Evolutionary conservation across 2,888 invertebrate genomes (phyloP).

Genomic region (Anagyrus pseudococci): DNA sequence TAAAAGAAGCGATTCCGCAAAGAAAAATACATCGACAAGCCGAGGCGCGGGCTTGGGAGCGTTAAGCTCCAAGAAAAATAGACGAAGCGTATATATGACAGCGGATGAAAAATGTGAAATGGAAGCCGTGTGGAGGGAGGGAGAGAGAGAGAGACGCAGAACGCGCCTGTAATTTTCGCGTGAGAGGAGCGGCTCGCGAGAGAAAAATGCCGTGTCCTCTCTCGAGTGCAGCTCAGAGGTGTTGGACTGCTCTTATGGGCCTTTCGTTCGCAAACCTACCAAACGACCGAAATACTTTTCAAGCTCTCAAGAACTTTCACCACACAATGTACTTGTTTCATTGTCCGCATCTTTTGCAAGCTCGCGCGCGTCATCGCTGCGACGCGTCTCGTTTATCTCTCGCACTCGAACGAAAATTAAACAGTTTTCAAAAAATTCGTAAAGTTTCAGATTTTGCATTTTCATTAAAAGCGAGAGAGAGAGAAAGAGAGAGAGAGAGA

Average conservation of each 20-base stretch:
- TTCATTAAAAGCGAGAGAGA: no score
- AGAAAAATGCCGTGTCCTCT: constrained; percentile 24
- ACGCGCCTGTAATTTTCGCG: constrained; percentile 17
- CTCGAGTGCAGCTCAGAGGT: not conserved
- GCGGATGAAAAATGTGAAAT: constrained; percentile 28
- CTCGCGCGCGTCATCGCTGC: not conserved
- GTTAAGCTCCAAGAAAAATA: constrained; percentile 27
- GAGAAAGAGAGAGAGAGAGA: no score
- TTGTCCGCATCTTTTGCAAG: not conserved
- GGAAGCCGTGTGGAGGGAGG: not conserved
- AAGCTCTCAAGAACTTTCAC: no score
- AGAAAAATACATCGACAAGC: constrained; percentile 8
- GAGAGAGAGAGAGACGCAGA: not conserved
- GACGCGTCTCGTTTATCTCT: no score
- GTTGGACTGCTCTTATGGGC: no score
- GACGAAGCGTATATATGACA: constrained; percentile 32
- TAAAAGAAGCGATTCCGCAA: no score
- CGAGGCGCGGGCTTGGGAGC: not conserved
- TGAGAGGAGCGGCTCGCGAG: constrained; percentile 13
- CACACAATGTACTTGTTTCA: no score
- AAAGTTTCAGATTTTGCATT: no score
- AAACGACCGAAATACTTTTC: no score
- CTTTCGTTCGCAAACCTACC: no score
- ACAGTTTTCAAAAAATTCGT: no score
- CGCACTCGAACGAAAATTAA: no score